phyloP scores from a whole-genome alignment of 2,113 vertebrate species.

The Oreochromis niloticus region DNA sequence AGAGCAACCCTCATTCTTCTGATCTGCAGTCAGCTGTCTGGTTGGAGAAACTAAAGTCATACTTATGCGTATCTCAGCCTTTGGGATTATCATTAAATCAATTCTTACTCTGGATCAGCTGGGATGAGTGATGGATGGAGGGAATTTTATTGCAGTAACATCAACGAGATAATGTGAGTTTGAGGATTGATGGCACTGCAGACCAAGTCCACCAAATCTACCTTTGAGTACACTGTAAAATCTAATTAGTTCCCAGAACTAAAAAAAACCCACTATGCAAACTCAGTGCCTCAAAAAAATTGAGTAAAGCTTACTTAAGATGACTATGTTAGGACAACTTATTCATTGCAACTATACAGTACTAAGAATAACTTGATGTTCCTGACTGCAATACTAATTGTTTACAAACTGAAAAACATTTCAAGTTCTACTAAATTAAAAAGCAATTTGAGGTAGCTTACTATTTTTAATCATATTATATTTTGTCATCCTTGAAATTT shows the following conservation, averaged over 20 bases:
- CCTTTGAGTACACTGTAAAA: not conserved
- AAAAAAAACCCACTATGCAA: not conserved
- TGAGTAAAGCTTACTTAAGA: not conserved
- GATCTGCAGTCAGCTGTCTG: not conserved
- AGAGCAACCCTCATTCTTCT: not conserved
- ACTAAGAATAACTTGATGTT: not conserved
- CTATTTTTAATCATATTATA: not conserved
- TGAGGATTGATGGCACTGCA: not conserved
- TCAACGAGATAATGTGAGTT: not conserved
- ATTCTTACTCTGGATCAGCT: not conserved
- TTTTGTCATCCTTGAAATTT: not conserved
- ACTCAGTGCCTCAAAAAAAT: accelerated
- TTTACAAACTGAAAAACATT: not conserved
- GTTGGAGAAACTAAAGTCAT: not conserved
- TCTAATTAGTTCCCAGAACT: not conserved
- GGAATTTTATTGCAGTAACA: not conserved
- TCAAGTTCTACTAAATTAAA: not conserved
- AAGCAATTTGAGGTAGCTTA: not conserved
- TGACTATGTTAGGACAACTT: not conserved
- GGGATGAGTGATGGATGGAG: not conserved
- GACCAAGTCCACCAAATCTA: not conserved
- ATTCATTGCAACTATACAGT: not conserved
- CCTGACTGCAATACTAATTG: not conserved
- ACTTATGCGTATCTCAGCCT: not conserved
- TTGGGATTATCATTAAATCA: not conserved